These are phyloP conservation scores for Hylia prasina DNA, from an alignment of 2,113 vertebrate species.

Conservation along the genomic window DNA sequence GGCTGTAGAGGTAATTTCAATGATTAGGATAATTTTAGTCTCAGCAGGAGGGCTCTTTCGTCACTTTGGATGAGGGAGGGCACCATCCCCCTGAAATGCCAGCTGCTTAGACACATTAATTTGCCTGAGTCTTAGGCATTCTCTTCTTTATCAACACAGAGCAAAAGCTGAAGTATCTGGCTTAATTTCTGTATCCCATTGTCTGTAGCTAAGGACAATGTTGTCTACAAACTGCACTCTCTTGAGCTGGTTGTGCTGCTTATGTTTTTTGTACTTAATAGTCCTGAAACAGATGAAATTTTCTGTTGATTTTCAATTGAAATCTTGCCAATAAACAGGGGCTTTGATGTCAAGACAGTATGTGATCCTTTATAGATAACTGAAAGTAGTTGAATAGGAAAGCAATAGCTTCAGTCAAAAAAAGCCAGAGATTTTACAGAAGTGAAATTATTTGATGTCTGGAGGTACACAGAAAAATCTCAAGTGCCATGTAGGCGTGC, in stretches of 20 bases:
- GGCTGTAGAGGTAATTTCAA: conserved; percentile 14
- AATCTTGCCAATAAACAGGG: conserved; percentile 9
- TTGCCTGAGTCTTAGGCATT: neutral
- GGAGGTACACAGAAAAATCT: neutral
- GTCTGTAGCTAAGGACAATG: neutral
- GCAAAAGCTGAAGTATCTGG: neutral
- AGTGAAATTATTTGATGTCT: neutral
- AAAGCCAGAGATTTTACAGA: neutral
- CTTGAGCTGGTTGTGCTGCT: neutral
- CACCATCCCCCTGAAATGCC: neutral
- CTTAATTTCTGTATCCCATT: conserved; percentile 2
- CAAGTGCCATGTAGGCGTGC: neutral
- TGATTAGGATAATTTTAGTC: conserved; percentile 44
- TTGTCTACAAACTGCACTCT: neutral
- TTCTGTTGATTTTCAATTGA: neutral
- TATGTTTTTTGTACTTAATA: neutral
- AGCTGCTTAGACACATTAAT: neutral
- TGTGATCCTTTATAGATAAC: neutral
- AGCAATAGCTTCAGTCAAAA: neutral
- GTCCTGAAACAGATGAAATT: neutral
- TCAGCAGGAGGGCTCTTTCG: neutral
- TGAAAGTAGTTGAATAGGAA: neutral
- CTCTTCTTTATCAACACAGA: neutral
- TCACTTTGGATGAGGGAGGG: conserved; percentile 5
- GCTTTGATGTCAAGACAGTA: neutral